Evolutionary conservation across 2,797 vertebrate species (phyloP).

Genomic region (Capromys pilorides): DNA sequence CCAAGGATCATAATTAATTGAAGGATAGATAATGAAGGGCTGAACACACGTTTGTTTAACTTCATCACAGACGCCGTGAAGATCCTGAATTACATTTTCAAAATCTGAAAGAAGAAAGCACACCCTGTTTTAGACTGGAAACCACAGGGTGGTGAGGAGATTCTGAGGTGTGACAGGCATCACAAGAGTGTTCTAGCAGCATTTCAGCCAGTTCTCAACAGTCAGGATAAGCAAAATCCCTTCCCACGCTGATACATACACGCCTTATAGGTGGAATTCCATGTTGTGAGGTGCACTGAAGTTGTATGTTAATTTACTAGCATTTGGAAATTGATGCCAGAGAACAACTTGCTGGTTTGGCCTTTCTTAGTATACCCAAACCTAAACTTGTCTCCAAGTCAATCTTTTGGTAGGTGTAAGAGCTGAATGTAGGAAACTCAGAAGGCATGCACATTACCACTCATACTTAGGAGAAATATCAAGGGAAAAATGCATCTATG

Average conservation of each 20-base stretch:
- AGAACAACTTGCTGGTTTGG: constrained; percentile 49
- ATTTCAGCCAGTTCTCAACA: background rate
- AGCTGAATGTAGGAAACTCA: constrained; percentile 16
- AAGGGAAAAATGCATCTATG: background rate
- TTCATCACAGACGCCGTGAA: constrained; percentile 36
- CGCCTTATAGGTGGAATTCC: background rate
- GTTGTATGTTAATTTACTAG: constrained; percentile 44
- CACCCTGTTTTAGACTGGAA: background rate
- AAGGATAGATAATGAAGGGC: constrained; percentile 48
- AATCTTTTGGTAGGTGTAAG: constrained; percentile 55
- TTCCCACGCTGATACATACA: background rate
- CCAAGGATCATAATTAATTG: constrained; percentile 46
- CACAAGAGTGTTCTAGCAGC: background rate
- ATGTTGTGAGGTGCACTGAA: constrained; percentile 52
- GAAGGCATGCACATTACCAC: background rate
- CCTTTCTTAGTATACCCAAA: constrained; percentile 59
- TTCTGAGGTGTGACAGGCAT: constrained; percentile 21
- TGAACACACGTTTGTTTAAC: constrained; percentile 38
- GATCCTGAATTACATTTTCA: constrained; percentile 28
- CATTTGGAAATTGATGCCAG: constrained; percentile 42
- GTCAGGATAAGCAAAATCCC: background rate
- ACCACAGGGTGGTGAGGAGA: background rate
- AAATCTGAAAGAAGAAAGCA: constrained; percentile 65
- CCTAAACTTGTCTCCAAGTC: constrained; percentile 55
- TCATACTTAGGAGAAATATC: background rate